phyloP scores from a whole-genome alignment of 2,797 vertebrate genomes.

The Enteromius anoplus region DNA sequence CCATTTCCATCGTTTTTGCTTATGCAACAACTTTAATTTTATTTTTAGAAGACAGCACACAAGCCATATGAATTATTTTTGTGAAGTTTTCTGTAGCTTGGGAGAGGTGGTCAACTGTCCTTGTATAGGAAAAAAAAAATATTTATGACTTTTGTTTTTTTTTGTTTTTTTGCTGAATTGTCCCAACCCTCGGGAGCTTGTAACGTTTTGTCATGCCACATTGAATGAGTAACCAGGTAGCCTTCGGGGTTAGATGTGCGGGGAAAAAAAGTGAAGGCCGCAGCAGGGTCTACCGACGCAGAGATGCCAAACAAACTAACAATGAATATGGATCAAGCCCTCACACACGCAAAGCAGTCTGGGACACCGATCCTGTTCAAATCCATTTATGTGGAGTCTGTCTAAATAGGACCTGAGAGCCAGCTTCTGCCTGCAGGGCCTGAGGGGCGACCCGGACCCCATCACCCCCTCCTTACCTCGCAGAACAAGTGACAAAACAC shows the following conservation, averaged over 20 bases:
- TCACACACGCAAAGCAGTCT: slow-evolving; percentile 35
- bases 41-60: neutral
- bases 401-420: slow-evolving; percentile 57
- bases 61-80: neutral
- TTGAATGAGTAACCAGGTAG: slow-evolving; percentile 31
- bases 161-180: neutral
- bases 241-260: slow-evolving; percentile 12
- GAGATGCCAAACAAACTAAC: slow-evolving; percentile 45
- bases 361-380: slow-evolving; percentile 49
- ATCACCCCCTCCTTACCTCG: slow-evolving; percentile 44
- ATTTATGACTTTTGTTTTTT: neutral
- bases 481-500: slow-evolving; percentile 54
- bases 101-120: neutral
- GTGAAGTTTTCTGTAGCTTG: neutral
- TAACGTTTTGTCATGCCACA: slow-evolving; percentile 40
- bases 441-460: slow-evolving; percentile 34
- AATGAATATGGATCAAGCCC: slow-evolving; percentile 61
- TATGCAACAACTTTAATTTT: neutral
- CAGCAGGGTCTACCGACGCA: slow-evolving; percentile 6
- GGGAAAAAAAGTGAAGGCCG: slow-evolving; percentile 13
- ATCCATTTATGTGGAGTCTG: slow-evolving; percentile 52
- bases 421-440: slow-evolving; percentile 49
- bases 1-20: neutral
- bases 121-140: neutral
- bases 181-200: slow-evolving; percentile 18